phyloP scores from a whole-genome alignment of 2,888 invertebrate species.

The Frankliniella intonsa region DNA sequence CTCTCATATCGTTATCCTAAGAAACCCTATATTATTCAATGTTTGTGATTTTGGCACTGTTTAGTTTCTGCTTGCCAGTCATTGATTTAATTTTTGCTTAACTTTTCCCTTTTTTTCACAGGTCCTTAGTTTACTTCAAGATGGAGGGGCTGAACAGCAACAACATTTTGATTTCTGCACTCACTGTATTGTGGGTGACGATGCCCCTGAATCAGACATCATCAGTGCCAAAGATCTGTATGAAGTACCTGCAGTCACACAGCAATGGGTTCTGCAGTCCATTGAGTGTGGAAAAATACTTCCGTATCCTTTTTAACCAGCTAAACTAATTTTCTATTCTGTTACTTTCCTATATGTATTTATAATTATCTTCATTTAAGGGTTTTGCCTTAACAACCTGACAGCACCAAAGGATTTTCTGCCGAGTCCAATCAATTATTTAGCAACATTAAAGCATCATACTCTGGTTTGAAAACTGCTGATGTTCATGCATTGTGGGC shows the following conservation, averaged over 20 bases:
- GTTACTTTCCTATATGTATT: slow-evolving; percentile 26
- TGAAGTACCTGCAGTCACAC: slow-evolving; percentile 84
- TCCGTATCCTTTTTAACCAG: slow-evolving; percentile 51
- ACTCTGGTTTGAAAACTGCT: slow-evolving; percentile 65
- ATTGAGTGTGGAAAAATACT: slow-evolving; percentile 54
- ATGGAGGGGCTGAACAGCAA: slow-evolving; percentile 82
- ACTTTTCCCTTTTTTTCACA: slow-evolving; percentile 47
- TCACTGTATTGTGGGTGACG: slow-evolving; percentile 82
- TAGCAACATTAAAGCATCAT: slow-evolving; percentile 66
- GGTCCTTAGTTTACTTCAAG: slow-evolving; percentile 71
- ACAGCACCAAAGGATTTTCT: slow-evolving; percentile 69
- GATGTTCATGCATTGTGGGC: slow-evolving; percentile 79
- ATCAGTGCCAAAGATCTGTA: slow-evolving; percentile 89
- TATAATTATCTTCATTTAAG: background rate
- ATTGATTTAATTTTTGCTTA: slow-evolving; percentile 31
- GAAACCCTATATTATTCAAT: no score
- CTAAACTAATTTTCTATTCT: slow-evolving; percentile 4
- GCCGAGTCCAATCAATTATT: slow-evolving; percentile 64
- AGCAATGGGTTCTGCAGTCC: slow-evolving; percentile 72
- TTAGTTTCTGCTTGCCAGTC: background rate
- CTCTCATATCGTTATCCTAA: no score
- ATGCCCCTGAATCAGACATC: slow-evolving; percentile 80
- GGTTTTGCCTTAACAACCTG: slow-evolving; percentile 40
- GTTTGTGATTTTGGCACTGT: background rate
- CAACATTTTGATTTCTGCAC: slow-evolving; percentile 89